phyloP scores from a whole-genome alignment of 2,113 vertebrate genomes.

The Eudyptes chrysolophus region DNA sequence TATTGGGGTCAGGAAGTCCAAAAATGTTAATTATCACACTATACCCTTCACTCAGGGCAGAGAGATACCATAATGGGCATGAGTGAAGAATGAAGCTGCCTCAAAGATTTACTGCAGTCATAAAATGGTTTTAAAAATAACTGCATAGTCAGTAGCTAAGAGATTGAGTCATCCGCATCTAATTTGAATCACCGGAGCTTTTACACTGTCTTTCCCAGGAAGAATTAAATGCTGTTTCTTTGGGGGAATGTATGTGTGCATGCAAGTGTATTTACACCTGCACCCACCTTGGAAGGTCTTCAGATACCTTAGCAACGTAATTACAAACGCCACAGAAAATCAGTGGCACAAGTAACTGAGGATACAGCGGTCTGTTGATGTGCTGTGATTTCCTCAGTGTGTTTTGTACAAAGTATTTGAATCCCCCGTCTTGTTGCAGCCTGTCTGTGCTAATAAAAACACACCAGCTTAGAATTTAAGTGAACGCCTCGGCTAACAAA shows the following conservation, averaged over 20 bases:
- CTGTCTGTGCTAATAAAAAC: neutral
- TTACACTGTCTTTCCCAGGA: constrained; percentile 59
- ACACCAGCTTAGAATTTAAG: neutral
- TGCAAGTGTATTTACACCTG: neutral
- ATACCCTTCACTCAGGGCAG: neutral
- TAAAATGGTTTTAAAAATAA: constrained; percentile 78
- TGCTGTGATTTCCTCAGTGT: neutral
- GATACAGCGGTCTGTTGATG: neutral
- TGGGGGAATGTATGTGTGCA: neutral
- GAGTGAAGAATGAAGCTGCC: constrained; percentile 15
- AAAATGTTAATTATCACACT: neutral
- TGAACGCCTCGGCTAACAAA: neutral
- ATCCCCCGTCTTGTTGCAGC: neutral
- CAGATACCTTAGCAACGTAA: neutral
- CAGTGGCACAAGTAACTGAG: neutral
- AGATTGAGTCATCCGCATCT: constrained; percentile 75
- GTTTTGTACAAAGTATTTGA: neutral
- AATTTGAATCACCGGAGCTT: constrained; percentile 62
- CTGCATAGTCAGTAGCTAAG: constrained; percentile 69
- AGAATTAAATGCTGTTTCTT: constrained; percentile 49
- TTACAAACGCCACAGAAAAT: neutral
- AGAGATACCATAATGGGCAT: neutral
- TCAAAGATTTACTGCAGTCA: constrained; percentile 65
- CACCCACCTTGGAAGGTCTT: neutral
- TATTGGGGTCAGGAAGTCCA: neutral